Conservation (phyloP, 2,113 vertebrate species). For the Epinephelus lanceolatus region DNA sequence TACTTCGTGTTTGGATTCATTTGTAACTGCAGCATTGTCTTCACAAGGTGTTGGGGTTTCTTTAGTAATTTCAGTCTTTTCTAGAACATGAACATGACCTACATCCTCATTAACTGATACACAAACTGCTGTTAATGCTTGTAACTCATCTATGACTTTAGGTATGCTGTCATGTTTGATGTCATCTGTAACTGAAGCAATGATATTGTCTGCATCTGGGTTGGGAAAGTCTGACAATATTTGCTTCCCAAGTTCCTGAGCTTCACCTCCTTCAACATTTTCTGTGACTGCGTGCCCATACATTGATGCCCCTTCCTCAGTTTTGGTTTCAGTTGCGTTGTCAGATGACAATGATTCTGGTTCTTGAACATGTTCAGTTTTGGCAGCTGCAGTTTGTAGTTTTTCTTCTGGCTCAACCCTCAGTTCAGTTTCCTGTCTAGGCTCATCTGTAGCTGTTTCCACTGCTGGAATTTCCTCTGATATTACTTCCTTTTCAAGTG, state of each 20-base stretch:
- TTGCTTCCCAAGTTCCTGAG: constrained; percentile 17
- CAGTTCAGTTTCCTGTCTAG: neutral
- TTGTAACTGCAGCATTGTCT: constrained; percentile 11
- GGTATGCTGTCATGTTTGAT: neutral
- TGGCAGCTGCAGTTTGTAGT: neutral
- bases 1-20: constrained; percentile 40
- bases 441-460: constrained; percentile 16
- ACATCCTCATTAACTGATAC: constrained; percentile 36
- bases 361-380: neutral
- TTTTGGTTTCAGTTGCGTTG: constrained; percentile 1
- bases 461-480: neutral
- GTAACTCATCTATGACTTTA: constrained; percentile 55
- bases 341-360: constrained; percentile 4
- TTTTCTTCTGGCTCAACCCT: constrained; percentile 1
- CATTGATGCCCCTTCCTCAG: neutral
- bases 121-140: constrained; percentile 42
- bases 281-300: neutral
- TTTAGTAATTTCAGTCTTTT: constrained; percentile 43
- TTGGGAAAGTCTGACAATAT: neutral
- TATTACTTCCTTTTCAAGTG: constrained; percentile 12
- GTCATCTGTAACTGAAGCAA: constrained; percentile 8
- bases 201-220: constrained; percentile 19
- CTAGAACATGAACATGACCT: constrained; percentile 19
- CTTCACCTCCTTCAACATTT: neutral
- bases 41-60: constrained; percentile 20